Percentiles rank a stretch among this genome's conserved stretches.
Conservation (phyloP, 2,113 vertebrate genomes). For the Thamnophis sirtalis region DNA sequence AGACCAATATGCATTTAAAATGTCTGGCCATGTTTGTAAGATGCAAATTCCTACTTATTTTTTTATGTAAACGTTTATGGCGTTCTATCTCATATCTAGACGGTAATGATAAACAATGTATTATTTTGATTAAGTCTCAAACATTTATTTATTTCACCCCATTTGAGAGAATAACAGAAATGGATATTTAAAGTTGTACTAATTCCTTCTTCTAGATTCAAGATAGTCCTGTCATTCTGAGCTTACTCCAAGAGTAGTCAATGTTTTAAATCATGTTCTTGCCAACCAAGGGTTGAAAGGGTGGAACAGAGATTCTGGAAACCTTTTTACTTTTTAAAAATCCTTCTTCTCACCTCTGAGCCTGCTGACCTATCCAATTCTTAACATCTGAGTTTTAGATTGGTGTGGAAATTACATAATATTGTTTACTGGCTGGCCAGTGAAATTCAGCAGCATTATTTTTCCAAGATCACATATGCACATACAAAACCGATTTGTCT, state of each 20-base stretch:
- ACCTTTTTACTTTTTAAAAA: background rate
- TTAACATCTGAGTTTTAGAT: background rate
- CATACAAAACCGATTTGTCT: background rate
- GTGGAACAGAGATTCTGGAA: background rate
- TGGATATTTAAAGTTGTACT: background rate
- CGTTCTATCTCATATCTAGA: background rate
- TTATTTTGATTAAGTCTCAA: background rate
- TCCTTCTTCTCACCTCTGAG: background rate
- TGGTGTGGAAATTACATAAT: background rate
- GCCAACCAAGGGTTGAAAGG: background rate
- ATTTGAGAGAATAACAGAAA: background rate
- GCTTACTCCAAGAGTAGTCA: background rate
- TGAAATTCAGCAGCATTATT: background rate
- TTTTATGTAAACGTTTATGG: background rate
- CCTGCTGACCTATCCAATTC: background rate
- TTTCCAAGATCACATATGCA: background rate
- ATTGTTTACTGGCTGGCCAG: background rate
- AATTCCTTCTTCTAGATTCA: background rate
- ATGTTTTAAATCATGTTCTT: background rate
- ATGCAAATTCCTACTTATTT: background rate
- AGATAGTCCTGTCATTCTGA: background rate
- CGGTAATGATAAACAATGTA: background rate
- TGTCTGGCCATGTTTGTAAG: background rate
- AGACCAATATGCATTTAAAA: background rate
- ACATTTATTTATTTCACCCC: background rate